These are phyloP conservation scores for Ectobius pallidus DNA, from an alignment of 2,888 invertebrate species.

Conservation along the genomic window DNA sequence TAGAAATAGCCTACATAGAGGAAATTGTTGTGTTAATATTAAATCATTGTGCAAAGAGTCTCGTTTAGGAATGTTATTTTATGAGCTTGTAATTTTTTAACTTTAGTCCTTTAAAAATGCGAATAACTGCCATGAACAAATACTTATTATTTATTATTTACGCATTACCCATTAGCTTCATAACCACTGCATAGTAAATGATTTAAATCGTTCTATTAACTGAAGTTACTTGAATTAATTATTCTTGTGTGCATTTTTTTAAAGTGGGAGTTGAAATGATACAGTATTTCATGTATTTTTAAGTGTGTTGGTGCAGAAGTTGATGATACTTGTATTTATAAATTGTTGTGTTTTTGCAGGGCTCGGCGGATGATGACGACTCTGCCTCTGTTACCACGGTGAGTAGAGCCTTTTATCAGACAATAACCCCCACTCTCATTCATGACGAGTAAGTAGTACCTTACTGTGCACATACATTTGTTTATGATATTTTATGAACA, in stretches of 20 bases:
- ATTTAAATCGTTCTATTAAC: too few species aligned
- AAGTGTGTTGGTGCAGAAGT: neutral
- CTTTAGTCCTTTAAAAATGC: too few species aligned
- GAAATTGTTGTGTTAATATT: too few species aligned
- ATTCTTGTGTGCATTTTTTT: neutral
- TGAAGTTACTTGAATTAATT: slow-evolving; percentile 49
- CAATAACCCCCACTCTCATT: neutral
- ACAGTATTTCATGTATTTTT: neutral
- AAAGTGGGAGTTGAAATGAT: neutral
- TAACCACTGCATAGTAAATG: too few species aligned
- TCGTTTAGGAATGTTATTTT: too few species aligned
- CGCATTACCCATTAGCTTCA: too few species aligned
- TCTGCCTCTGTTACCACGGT: slow-evolving; percentile 72
- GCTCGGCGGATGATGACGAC: slow-evolving; percentile 73
- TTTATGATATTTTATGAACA: slow-evolving; percentile 18
- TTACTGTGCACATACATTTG: slow-evolving; percentile 22
- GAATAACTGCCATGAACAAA: too few species aligned
- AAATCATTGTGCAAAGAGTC: too few species aligned
- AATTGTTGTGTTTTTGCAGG: slow-evolving; percentile 29
- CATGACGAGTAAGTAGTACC: neutral
- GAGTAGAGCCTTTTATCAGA: slow-evolving; percentile 56
- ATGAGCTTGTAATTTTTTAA: too few species aligned
- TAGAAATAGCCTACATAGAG: too few species aligned
- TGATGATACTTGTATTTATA: slow-evolving; percentile 7
- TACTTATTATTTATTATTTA: too few species aligned